Base-by-base conservation (phyloP, 1,140 invertebrate genomes). In the Drosophila persimilis region DNA sequence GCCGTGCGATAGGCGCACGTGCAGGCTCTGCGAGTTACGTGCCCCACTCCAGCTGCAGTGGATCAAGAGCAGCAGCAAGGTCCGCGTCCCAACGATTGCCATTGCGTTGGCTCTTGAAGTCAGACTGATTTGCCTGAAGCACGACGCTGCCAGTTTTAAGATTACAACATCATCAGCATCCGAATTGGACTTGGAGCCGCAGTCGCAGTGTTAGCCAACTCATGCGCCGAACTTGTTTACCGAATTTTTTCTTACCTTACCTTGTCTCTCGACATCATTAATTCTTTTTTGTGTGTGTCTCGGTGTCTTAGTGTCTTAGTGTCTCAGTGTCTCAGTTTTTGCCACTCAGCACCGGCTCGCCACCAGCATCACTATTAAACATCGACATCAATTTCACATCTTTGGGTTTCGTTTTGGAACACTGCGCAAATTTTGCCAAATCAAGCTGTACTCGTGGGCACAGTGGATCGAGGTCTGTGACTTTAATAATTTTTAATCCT, bases 1-100 rank as follows among this genome's bases (percentile, higher is more conserved):
- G 13, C 88, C 88, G 59, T 91, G 84, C 20, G 76, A 31, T 17
- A 91, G 31, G 20, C 76, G 75, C n/a, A 91, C 79, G 51, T 85
- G 88, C 43, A 91, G 41, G 35, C 70, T 72, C 47, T 84, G 54
- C 13, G 90, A 90, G 29, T 81, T 83, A 3, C 90, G 88, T 22
- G 45, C 70, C 35, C 67, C 52, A n/a, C 44, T 50, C 31, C 39
- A 43, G 22, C 13, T 47, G 44, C 20, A 39, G 1, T 26, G 46
- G 15, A 39, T 15, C 3, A 44, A 22, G 22, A 78, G 31, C 35
- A 50, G 7, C 47, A 29, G 3, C 8, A 60, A 8, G 44, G 59
- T 48, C 58, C 48, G 54, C 57, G 48, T 29, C 11, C 55, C 17
- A 31, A n/a, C 56, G 74, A 50, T 77, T 64, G 59, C 39, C 80